Evolutionary conservation across 2,797 vertebrate genomes (phyloP).

Genomic region (Lacerta viridis): DNA sequence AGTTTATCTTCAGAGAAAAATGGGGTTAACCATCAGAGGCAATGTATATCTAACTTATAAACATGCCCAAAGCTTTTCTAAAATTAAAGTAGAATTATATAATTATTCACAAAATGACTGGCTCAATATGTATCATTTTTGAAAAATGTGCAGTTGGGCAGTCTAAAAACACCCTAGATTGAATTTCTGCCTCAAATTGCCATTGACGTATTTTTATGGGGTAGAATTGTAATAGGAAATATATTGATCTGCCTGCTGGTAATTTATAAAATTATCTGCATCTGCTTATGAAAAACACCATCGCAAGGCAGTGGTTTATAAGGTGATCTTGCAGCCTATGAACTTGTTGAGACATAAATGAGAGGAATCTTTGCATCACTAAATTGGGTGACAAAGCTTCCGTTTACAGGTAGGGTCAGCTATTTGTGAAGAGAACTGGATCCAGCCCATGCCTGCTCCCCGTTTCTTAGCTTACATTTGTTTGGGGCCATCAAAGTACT

Average conservation of each 20-base stretch:
- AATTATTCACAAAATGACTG: slow-evolving; percentile 53
- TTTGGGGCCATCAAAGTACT: not conserved
- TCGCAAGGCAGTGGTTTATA: slow-evolving; percentile 31
- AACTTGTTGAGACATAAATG: slow-evolving; percentile 36
- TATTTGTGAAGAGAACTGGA: not conserved
- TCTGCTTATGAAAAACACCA: slow-evolving; percentile 53
- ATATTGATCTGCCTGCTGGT: slow-evolving; percentile 52
- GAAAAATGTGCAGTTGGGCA: slow-evolving; percentile 57
- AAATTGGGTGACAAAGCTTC: not conserved
- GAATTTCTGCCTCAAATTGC: slow-evolving; percentile 56
- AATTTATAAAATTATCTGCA: slow-evolving; percentile 58
- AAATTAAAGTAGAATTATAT: slow-evolving; percentile 62
- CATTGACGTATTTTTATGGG: slow-evolving; percentile 54
- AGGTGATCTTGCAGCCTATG: not conserved
- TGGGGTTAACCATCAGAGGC: slow-evolving; percentile 26
- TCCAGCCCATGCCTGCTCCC: not conserved
- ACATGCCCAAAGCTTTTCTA: slow-evolving; percentile 52
- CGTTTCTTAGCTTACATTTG: not conserved
- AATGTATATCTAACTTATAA: slow-evolving; percentile 55
- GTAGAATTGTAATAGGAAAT: slow-evolving; percentile 33
- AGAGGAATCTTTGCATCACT: not conserved
- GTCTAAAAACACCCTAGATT: slow-evolving; percentile 59
- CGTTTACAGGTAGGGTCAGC: not conserved
- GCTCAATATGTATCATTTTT: slow-evolving; percentile 41
- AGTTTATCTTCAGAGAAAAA: slow-evolving; percentile 1